Conservation (phyloP, 2,888 invertebrate genomes). For the Drosophila niveifrons region DNA sequence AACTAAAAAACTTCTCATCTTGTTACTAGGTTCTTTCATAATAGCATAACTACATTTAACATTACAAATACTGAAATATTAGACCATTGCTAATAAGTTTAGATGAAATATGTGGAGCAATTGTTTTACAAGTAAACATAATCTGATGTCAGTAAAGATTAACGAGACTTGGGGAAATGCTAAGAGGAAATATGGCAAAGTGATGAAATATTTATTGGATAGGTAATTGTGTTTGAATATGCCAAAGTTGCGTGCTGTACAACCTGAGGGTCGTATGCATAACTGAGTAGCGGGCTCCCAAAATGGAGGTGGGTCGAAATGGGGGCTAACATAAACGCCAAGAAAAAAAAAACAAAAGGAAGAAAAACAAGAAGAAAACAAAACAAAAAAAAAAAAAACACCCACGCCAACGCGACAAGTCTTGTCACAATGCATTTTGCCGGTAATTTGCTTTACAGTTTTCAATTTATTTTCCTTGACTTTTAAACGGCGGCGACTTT, state of each 20-base stretch:
- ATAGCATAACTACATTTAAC: not conserved
- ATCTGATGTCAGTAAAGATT: constrained; percentile 7
- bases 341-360: constrained; percentile 13
- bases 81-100: not conserved
- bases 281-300: constrained; percentile 28
- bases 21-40: not conserved
- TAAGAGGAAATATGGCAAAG: not conserved
- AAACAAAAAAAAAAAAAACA: constrained; percentile 32
- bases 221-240: constrained; percentile 31
- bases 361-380: not conserved
- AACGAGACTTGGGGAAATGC: not conserved
- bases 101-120: not conserved
- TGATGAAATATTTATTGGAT: constrained; percentile 43
- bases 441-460: constrained; percentile 79
- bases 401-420: constrained; percentile 73
- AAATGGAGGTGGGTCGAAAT: constrained; percentile 11
- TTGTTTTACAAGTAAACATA: constrained; percentile 4
- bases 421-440: constrained; percentile 81
- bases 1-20: not conserved
- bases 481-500: constrained; percentile 70
- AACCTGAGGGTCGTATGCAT: constrained; percentile 13
- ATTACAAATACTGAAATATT: not conserved
- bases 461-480: constrained; percentile 76
- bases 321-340: constrained; percentile 12
- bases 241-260: constrained; percentile 15